Evolutionary conservation across 2,113 vertebrate species (phyloP), one percentile per base, ranked within the genome.

Genomic region (Sylvia atricapilla): DNA sequence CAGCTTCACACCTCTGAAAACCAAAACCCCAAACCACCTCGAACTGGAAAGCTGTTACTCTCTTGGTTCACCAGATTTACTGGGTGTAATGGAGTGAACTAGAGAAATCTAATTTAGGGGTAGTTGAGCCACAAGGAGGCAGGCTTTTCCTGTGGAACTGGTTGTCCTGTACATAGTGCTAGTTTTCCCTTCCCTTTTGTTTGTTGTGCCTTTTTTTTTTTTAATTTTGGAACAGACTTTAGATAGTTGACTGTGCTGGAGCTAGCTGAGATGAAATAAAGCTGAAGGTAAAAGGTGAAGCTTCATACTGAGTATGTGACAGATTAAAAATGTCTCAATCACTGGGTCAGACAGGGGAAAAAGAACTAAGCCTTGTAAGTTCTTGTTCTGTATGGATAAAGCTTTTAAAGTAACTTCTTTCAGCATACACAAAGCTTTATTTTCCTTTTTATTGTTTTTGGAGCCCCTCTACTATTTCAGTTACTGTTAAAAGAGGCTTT

Each of bases 111-210:
- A 17, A 66, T 76, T 66, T 83, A 31, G 4, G 7, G 69, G 55
- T 59, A 62, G 58, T 18, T 66, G 74, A 74, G 77, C 96, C 96
- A 91, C 94, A 94, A 66, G 96, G 95, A 96, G 94, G 94, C 96
- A 96, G 89, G 46, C 89, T 92, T 59, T 78, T 87, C 87, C 93
- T 93, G 53, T 70, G 13, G 60, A 94, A 94, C 80, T 62, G 31
- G 25, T 55, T 79, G 14, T 47, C 56, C 39, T 62, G 30, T 33
- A 7, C 8, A 2, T 6, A 80, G 46, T 63, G 25, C 25, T 83
- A 1, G 33, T 39, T 92, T 83, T 44, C 18, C 27, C 62, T 28
- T 64, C 12, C 3, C 4, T 41, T 53, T 50, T 44, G 30, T 44
- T 58, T 31, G 9, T 13, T 52, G 33, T 39, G n/a, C 11, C 18